Percentiles rank a stretch among this genome's conserved stretches.
Evolutionary conservation across 2,888 invertebrate genomes (phyloP).

Genomic region (Pandemis heparana): DNA sequence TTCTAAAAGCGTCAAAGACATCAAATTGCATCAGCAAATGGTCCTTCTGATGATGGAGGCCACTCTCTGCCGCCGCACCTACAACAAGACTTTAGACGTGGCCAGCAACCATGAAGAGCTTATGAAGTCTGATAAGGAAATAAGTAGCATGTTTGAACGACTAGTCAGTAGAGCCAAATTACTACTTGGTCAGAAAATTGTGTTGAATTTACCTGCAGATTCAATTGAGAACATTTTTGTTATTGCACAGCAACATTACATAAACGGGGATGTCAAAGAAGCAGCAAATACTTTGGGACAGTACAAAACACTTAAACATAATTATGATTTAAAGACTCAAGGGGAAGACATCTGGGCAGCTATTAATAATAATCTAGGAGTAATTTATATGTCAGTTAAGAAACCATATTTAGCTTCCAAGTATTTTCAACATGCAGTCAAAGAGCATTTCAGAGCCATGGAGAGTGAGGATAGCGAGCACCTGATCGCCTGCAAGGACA

Average conservation of each 20-base stretch:
- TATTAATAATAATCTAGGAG: constrained; percentile 93
- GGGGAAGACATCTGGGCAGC: constrained; percentile 83
- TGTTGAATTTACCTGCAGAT: constrained; percentile 68
- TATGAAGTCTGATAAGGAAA: constrained; percentile 66
- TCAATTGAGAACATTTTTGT: constrained; percentile 79
- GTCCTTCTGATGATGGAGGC: constrained; percentile 75
- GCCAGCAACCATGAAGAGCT: constrained; percentile 71
- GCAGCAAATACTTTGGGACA: constrained; percentile 71
- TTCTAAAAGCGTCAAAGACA: constrained; percentile 72
- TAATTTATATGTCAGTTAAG: constrained; percentile 92
- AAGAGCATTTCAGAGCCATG: constrained; percentile 87
- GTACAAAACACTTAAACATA: constrained; percentile 71
- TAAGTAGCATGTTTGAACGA: constrained; percentile 71
- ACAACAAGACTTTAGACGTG: constrained; percentile 74
- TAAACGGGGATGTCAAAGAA: constrained; percentile 77
- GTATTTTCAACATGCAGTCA: constrained; percentile 92
- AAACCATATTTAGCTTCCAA: constrained; percentile 93
- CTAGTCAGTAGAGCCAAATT: constrained; percentile 74
- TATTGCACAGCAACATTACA: constrained; percentile 76
- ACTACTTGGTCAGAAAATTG: constrained; percentile 66
- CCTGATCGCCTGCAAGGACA: constrained; percentile 74
- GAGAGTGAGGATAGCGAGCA: constrained; percentile 75
- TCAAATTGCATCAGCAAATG: constrained; percentile 69
- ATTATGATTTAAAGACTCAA: constrained; percentile 74
- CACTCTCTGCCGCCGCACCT: constrained; percentile 75